A percentile compares a stretch with the other conserved stretches of the same genome.
Conservation (phyloP, 2,797 vertebrate genomes). For the Podarcis lilfordi region DNA sequence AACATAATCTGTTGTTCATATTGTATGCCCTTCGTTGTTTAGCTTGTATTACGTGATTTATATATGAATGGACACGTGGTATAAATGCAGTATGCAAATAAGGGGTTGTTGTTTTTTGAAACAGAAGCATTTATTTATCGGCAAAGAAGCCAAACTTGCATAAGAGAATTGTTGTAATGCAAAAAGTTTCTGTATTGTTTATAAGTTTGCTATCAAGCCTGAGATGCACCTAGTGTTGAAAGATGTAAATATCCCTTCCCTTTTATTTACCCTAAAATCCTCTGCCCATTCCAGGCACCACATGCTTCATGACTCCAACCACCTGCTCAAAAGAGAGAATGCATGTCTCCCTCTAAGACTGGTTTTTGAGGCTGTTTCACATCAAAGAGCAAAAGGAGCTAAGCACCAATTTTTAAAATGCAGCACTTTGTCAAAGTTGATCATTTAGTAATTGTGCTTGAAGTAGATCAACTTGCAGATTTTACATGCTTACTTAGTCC, state of each 20-base stretch:
- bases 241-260: slow-evolving; percentile 1
- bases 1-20: not conserved
- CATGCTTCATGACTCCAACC: slow-evolving; percentile 46
- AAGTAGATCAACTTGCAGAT: not conserved
- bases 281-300: slow-evolving; percentile 54
- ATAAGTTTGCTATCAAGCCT: slow-evolving; percentile 23
- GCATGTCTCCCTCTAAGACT: slow-evolving; percentile 37
- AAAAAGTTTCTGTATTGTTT: not conserved
- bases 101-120: not conserved
- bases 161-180: not conserved
- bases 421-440: not conserved
- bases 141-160: not conserved
- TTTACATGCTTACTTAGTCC: slow-evolving; percentile 23
- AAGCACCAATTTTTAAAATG: not conserved
- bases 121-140: not conserved
- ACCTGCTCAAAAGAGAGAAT: slow-evolving; percentile 33
- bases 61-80: not conserved
- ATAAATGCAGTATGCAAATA: accelerated
- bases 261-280: slow-evolving; percentile 33
- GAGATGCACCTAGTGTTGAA: slow-evolving; percentile 1
- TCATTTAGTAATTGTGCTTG: not conserved
- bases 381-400: not conserved
- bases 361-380: not conserved
- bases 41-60: not conserved
- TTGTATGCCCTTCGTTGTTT: not conserved